A percentile compares a stretch with the other conserved stretches of the same genome.
Evolutionary conservation across 2,113 vertebrate species (phyloP).

Genomic region (Sceloporus tristichus): DNA sequence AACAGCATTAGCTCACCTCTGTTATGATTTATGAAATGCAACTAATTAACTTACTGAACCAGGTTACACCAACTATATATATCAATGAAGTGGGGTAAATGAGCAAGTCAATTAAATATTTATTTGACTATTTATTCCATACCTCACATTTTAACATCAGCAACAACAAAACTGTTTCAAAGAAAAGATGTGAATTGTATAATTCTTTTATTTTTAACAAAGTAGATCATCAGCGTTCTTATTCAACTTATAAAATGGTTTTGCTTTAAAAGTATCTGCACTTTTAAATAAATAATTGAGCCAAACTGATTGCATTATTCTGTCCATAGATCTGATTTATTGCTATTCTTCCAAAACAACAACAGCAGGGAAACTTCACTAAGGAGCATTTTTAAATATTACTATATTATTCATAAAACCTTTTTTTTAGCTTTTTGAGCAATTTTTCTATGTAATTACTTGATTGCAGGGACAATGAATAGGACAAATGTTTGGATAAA

Average conservation of each 20-base stretch:
- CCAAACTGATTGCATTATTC: background rate
- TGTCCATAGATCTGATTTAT: background rate
- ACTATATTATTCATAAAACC: background rate
- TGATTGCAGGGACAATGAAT: background rate
- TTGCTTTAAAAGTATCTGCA: background rate
- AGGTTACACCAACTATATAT: background rate
- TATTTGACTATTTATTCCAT: background rate
- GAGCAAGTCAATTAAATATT: background rate
- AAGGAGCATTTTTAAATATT: constrained; percentile 1
- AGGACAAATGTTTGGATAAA: background rate
- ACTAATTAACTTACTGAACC: background rate
- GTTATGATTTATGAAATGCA: background rate
- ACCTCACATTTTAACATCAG: too few relatives aligned
- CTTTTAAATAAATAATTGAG: background rate
- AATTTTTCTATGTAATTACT: background rate
- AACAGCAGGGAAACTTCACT: background rate
- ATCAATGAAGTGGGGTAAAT: background rate
- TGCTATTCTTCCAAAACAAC: background rate
- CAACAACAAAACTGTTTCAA: background rate
- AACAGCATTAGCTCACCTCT: background rate
- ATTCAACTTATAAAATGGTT: background rate
- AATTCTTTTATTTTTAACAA: background rate
- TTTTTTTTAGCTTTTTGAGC: background rate
- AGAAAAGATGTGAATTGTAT: background rate
- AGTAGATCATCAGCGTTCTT: background rate